These are phyloP conservation scores for Pandion haliaetus DNA, from an alignment of 2,113 vertebrate genomes.

Conservation along the genomic window DNA sequence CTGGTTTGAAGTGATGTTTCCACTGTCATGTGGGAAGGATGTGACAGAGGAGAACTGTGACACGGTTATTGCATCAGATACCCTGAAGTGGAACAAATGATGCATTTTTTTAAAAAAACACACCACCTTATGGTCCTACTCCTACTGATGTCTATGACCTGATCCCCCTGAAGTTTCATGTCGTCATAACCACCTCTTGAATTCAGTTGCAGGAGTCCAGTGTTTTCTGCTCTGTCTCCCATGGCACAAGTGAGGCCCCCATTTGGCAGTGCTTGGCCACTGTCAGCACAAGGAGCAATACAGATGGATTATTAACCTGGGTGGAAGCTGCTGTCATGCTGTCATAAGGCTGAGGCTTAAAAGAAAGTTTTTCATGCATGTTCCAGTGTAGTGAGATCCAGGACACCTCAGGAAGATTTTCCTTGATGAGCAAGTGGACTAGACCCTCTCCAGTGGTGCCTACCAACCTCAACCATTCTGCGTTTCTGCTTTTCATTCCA, in stretches of 20 bases:
- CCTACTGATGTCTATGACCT: not conserved
- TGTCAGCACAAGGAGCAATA: not conserved
- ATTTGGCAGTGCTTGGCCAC: not conserved
- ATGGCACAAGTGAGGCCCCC: not conserved
- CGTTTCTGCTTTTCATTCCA: not conserved
- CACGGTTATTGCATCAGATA: constrained; percentile 36
- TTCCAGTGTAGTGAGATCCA: not conserved
- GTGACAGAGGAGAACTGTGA: constrained; percentile 33
- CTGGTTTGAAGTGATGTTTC: constrained; percentile 22
- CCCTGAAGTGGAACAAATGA: constrained; percentile 22
- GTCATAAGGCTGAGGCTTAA: not conserved
- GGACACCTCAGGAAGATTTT: not conserved
- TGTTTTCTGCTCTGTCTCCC: not conserved
- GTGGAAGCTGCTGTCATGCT: not conserved
- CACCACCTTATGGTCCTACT: not conserved
- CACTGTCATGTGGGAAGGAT: constrained; percentile 39
- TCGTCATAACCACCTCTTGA: not conserved
- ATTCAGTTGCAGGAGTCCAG: not conserved
- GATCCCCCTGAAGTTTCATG: not conserved
- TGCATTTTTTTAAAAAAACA: not conserved
- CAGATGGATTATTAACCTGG: not conserved
- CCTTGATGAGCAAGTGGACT: not conserved
- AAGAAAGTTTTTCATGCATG: not conserved
- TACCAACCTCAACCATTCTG: not conserved
- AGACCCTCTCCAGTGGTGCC: not conserved